These are phyloP conservation scores for Tonatia bakeri DNA, from an alignment of 2,113 vertebrate genomes.

Conservation along the genomic window DNA sequence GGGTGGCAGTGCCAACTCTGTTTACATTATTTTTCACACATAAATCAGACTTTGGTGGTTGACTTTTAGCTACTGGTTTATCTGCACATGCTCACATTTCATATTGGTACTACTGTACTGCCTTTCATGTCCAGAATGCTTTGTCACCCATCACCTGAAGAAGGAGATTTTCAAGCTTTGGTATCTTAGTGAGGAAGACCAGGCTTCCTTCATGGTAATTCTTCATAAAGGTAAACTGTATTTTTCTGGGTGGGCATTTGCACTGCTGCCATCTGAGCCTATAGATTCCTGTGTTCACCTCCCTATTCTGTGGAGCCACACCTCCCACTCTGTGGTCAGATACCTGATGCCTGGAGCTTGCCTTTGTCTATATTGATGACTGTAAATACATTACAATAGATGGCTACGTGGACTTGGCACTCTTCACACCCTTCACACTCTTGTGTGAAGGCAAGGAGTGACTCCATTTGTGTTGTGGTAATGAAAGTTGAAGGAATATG, in stretches of 20 bases:
- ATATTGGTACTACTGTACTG: background rate
- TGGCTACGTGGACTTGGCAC: no score
- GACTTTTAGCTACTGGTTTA: background rate
- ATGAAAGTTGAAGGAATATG: background rate
- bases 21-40: background rate
- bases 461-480: background rate
- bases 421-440: no score
- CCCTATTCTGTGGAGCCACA: background rate
- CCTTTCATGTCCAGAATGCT: conserved; percentile 13
- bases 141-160: background rate
- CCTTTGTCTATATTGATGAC: background rate
- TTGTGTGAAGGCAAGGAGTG: background rate
- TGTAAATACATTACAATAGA: no score
- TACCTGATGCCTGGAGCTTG: background rate
- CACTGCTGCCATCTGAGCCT: background rate
- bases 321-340: background rate
- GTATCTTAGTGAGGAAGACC: background rate
- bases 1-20: background rate
- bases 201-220: background rate
- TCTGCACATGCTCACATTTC: background rate
- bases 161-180: background rate
- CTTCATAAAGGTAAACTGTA: background rate
- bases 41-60: background rate
- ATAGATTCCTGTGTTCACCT: background rate
- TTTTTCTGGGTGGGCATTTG: background rate